phyloP scores from a whole-genome alignment of 2,888 invertebrate species.

The Cosmia trapezina region DNA sequence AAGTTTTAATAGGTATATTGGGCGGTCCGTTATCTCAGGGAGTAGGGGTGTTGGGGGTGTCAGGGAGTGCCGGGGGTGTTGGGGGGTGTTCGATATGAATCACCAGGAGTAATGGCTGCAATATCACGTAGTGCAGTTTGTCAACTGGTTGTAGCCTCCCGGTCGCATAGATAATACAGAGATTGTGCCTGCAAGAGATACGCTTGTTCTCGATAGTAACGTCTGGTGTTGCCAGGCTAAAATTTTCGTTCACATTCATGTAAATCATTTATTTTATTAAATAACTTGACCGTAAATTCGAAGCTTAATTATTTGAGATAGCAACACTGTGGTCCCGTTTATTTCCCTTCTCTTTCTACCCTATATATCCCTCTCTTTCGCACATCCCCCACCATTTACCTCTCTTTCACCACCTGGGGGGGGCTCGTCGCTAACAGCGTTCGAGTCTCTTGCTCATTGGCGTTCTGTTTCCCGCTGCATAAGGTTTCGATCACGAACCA shows the following conservation, averaged over 20 bases:
- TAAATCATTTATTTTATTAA: too few species aligned
- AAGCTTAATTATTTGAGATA: too few species aligned
- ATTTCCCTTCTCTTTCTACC: too few species aligned
- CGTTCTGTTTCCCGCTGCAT: too few species aligned
- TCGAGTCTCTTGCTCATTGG: too few species aligned
- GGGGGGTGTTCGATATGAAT: slow-evolving; percentile 87
- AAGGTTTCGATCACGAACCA: too few species aligned
- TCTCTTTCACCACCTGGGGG: too few species aligned
- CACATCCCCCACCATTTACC: too few species aligned
- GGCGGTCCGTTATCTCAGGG: slow-evolving; percentile 62
- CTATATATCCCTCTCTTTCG: too few species aligned
- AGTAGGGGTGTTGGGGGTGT: slow-evolving; percentile 72
- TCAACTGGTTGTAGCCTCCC: slow-evolving; percentile 89
- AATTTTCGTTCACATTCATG: slow-evolving; percentile 46
- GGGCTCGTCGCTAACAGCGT: too few species aligned
- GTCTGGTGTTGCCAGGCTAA: slow-evolving; percentile 63
- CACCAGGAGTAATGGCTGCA: slow-evolving; percentile 90
- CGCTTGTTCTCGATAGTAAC: slow-evolving; percentile 72
- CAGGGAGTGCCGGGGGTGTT: slow-evolving; percentile 78
- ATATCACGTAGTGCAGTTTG: slow-evolving; percentile 91
- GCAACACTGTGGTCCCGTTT: too few species aligned
- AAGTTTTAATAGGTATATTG: slow-evolving; percentile 68
- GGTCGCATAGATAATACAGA: slow-evolving; percentile 87
- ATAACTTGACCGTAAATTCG: too few species aligned
- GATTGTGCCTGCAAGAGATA: slow-evolving; percentile 82